Conservation (phyloP, 1,140 invertebrate genomes). For the Cotesia glomerata region DNA sequence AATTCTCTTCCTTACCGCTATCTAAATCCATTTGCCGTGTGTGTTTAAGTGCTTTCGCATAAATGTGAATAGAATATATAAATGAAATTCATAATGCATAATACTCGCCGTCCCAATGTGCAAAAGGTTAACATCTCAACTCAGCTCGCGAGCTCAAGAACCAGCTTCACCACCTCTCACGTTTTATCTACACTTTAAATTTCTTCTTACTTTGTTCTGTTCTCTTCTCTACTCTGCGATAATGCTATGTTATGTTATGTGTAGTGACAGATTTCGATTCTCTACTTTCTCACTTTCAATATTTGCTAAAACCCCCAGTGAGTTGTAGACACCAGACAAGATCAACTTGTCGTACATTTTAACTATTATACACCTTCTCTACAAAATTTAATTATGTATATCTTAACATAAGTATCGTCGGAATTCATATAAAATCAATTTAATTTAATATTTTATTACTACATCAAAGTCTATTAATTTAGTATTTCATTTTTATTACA, state of each 20-base stretch:
- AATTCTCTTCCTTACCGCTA: not conserved
- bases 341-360: too few relatives aligned
- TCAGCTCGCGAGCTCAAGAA: not conserved
- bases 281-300: slow-evolving; percentile 36
- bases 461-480: too few relatives aligned
- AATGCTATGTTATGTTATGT: too few relatives aligned
- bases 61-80: not conserved
- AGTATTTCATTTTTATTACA: too few relatives aligned
- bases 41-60: not conserved
- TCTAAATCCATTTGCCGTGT: not conserved
- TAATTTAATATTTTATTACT: too few relatives aligned
- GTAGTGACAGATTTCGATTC: slow-evolving; percentile 40
- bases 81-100: too few relatives aligned
- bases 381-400: too few relatives aligned
- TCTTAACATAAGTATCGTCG: too few relatives aligned
- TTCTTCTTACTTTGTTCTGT: slow-evolving; percentile 2
- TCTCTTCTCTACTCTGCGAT: too few relatives aligned
- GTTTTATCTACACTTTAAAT: slow-evolving; percentile 11
- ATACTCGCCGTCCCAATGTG: too few relatives aligned
- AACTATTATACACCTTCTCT: too few relatives aligned
- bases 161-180: slow-evolving; percentile 24
- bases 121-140: not conserved
- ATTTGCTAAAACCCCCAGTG: not conserved
- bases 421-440: too few relatives aligned
- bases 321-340: not conserved